These are phyloP conservation scores for Ips nitidus DNA, from an alignment of 1,140 invertebrate species.

Conservation along the genomic window DNA sequence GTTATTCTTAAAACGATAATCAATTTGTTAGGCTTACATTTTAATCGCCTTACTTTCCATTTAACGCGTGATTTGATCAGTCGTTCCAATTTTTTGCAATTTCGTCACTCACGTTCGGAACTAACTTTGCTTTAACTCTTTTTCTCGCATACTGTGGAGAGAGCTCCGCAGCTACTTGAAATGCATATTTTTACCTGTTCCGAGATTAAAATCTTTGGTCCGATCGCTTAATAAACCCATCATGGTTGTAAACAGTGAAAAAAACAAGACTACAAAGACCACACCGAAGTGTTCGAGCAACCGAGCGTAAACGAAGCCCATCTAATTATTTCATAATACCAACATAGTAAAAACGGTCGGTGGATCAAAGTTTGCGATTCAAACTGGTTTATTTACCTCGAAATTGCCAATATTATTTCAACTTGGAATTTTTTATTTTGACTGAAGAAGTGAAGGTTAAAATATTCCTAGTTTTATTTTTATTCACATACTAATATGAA, in stretches of 20 bases:
- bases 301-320: conserved; percentile 17
- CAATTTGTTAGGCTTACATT: background rate
- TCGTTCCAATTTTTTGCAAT: too few species aligned
- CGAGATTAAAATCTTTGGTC: conserved; percentile 13
- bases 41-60: background rate
- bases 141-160: background rate
- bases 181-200: background rate
- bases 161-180: background rate
- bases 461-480: too few species aligned
- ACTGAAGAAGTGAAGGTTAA: too few species aligned
- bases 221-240: conserved; percentile 9
- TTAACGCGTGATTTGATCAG: background rate
- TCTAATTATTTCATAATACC: conserved; percentile 22
- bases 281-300: conserved; percentile 24
- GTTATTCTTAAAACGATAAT: background rate
- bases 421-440: too few species aligned
- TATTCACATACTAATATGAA: too few species aligned
- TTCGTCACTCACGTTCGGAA: too few species aligned
- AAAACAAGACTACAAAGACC: conserved; percentile 25
- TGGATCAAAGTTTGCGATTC: too few species aligned
- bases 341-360: background rate
- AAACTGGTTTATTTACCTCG: too few species aligned
- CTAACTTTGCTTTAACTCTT: background rate
- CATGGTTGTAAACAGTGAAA: conserved; percentile 16
- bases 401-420: too few species aligned